Conservation (phyloP, 2,888 invertebrate species). For the Zhengitettix transpicula region DNA sequence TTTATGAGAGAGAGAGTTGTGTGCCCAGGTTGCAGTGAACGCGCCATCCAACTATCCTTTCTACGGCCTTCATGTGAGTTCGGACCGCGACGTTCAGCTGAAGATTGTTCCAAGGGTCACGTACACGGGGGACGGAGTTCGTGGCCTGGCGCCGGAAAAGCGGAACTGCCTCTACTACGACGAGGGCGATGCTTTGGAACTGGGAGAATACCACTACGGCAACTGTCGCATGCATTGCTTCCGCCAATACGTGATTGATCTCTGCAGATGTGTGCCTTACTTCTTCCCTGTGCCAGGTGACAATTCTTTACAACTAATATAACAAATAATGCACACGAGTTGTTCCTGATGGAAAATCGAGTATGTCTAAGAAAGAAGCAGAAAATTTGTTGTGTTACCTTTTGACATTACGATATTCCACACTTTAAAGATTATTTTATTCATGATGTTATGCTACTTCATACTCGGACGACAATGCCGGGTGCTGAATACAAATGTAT, state of each 20-base stretch:
- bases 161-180: slow-evolving; percentile 1
- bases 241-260: slow-evolving; percentile 15
- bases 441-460: too few species aligned
- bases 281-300: slow-evolving; percentile 16
- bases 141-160: not conserved
- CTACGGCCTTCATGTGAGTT: not conserved
- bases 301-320: too few species aligned
- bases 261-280: slow-evolving; percentile 21
- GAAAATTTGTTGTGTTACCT: not conserved
- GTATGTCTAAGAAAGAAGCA: not conserved
- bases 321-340: too few species aligned
- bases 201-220: slow-evolving; percentile 17
- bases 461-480: too few species aligned
- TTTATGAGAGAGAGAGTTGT: not conserved
- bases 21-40: slow-evolving; percentile 1
- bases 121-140: not conserved
- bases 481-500: too few species aligned
- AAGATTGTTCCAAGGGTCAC: not conserved
- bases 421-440: too few species aligned
- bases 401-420: too few species aligned
- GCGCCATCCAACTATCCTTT: not conserved
- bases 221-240: slow-evolving; percentile 20
- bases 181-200: slow-evolving; percentile 7
- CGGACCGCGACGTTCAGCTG: not conserved
- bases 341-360: not conserved